Evolutionary conservation across 1,140 invertebrate genomes (phyloP), one percentile per base, ranked within the genome.

Genomic region (Apis florea): DNA sequence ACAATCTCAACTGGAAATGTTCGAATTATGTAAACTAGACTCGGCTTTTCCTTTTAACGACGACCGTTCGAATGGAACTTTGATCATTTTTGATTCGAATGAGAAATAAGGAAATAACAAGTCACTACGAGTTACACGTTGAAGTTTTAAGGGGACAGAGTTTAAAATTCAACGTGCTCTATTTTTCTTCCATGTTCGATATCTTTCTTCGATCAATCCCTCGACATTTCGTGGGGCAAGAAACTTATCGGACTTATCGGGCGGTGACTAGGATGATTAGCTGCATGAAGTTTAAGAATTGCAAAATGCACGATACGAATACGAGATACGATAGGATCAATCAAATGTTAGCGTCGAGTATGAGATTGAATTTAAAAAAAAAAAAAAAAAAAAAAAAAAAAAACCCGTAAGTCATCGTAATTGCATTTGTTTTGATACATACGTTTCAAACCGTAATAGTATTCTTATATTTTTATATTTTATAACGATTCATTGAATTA

Each of bases 251-350:
- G 59, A 8, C 73, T 68, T 81, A 80, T 74, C 78, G 24, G 56
- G 24, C n/a, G 13, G 40, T 17, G 6, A 24, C 40, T 40, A 58
- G 64, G 73, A 82, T 76, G 72, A 82, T 82, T 76, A 82, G 79
- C 79, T 17, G 56, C 73, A 76, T 82, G 73, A 82, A 76, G 63
- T 47, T 51, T 54, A 68, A 82, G 64, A 76, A 82, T 76, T 54
- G 72, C 49, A 68, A 54, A 68, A 69, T 58, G 31, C 72, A 76
- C 73, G 79, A 82, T 75, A 69, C n/a, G 64, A 82, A 26, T 68
- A 59, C 72, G 10, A 76, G 73, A 82, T 82, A 76, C 51, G 24
- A 51, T 72, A 72, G n/a, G n/a, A n/a, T n/a, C n/a, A n/a, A n/a
- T n/a, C n/a, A n/a, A n/a, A 64, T 24, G 17, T 79, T 70, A 47